Evolutionary conservation across 2,888 invertebrate species (phyloP), one percentile per base, ranked within the genome.

Genomic region (Rutpela maculata): DNA sequence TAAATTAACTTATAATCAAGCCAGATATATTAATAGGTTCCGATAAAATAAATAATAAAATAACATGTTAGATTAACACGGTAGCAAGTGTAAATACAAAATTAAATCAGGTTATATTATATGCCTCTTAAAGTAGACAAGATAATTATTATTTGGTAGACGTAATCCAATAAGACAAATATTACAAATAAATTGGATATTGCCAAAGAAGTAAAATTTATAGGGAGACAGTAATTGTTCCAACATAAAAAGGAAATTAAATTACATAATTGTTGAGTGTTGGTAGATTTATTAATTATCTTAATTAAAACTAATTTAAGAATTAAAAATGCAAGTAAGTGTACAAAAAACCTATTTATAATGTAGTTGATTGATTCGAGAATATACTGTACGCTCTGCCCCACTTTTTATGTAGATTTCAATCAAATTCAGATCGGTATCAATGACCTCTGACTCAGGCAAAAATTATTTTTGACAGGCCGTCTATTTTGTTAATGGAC

Each of bases 91-190:
- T 50, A n/a, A 50, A 50, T n/a, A 50, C 6, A n/a, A 50, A 50
- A 50, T 50, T 50, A 50, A 50, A 50, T n/a, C 50, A 50, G 50
- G 50, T n/a, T 50, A n/a, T n/a, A n/a, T 50, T 50, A n/a, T n/a
- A 50, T 17, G 50, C 3, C n/a, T n/a, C n/a, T n/a, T 5, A n/a
- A n/a, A 50, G 15, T 15, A 50, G 15, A 50, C 50, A n/a, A n/a
- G 50, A 50, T n/a, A 50, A 50, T 50, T 50, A 50, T n/a, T 50
- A 50, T 43, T 43, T 43, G 43, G 38, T 38, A 38, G 43, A 43
- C 12, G 12, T 43, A 43, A 43, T 43, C 7, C 12, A 43, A 43
- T 15, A 43, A 43, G 43, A 43, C 43, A 43, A 43, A 43, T 43
- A 43, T 43, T 43, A 3, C 12, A 3, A 43, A 15, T 43, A 43